Conservation (phyloP, 2,888 invertebrate species). For the Heliconius ethilla region DNA sequence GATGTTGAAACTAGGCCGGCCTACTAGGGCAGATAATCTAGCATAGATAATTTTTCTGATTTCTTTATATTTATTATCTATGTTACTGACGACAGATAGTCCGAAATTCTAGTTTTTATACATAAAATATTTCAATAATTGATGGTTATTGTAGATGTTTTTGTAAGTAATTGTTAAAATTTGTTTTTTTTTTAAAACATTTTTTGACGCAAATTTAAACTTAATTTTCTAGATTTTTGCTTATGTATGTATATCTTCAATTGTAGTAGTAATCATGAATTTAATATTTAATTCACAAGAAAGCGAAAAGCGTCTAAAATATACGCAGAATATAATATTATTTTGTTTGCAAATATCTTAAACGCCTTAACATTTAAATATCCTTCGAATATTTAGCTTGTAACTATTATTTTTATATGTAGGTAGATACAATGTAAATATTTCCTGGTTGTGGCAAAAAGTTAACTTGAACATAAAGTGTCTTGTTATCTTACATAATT, state of each 20-base stretch:
- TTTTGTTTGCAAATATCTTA: not conserved
- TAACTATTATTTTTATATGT: not conserved
- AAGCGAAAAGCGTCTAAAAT: not conserved
- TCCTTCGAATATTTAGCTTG: not conserved
- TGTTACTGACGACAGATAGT: not conserved
- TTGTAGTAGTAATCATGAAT: too few species aligned
- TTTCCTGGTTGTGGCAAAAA: not conserved
- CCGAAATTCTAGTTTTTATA: not conserved
- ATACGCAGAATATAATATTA: not conserved
- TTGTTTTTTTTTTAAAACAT: too few species aligned
- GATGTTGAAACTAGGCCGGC: conserved; percentile 30
- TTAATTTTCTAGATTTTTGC: too few species aligned
- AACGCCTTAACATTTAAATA: not conserved
- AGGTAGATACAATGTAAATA: not conserved
- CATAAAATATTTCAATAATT: not conserved
- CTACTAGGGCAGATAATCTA: conserved; percentile 26
- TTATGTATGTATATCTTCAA: too few species aligned
- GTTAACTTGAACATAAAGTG: not conserved
- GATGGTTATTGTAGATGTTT: too few species aligned
- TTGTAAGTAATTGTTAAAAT: too few species aligned
- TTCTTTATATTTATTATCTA: conserved; percentile 18
- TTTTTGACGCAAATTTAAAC: not conserved
- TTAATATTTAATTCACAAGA: not conserved
- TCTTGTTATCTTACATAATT: too few species aligned
- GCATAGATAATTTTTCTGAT: conserved; percentile 23